These are phyloP conservation scores for Drosophila flavopinicola DNA, from an alignment of 2,888 invertebrate species.

Conservation along the genomic window DNA sequence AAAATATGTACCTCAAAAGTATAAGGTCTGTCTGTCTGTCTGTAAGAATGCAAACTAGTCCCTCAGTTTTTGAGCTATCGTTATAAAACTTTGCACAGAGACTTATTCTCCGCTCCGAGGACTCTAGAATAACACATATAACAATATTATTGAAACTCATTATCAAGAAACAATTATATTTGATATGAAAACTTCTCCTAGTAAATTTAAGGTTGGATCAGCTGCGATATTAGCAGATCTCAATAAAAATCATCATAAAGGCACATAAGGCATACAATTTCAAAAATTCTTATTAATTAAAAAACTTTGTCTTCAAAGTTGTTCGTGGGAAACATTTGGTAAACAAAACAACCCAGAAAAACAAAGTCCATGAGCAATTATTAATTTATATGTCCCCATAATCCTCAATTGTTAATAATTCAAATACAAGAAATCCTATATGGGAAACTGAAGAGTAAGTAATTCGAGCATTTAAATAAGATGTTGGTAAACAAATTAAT, in stretches of 20 bases:
- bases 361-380: conserved; percentile 88
- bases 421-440: conserved; percentile 87
- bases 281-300: conserved; percentile 88
- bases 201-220: conserved; percentile 88
- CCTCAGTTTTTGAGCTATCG: no score
- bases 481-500: conserved; percentile 87
- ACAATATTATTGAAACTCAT: conserved; percentile 85
- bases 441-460: conserved; percentile 87
- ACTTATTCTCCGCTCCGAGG: no score
- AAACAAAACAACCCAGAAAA: conserved; percentile 88
- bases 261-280: conserved; percentile 86
- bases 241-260: conserved; percentile 88
- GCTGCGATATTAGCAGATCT: conserved; percentile 88
- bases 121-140: conserved; percentile 88
- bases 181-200: conserved; percentile 88
- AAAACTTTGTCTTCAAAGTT: conserved; percentile 87
- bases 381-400: conserved; percentile 86
- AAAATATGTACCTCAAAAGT: no score
- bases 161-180: conserved; percentile 86
- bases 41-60: no score
- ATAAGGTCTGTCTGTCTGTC: no score
- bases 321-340: conserved; percentile 88
- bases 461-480: conserved; percentile 89
- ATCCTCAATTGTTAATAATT: conserved; percentile 86
- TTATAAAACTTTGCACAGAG: no score